Evolutionary conservation across 2,797 vertebrate genomes (phyloP).

Genomic region (Argya squamiceps): DNA sequence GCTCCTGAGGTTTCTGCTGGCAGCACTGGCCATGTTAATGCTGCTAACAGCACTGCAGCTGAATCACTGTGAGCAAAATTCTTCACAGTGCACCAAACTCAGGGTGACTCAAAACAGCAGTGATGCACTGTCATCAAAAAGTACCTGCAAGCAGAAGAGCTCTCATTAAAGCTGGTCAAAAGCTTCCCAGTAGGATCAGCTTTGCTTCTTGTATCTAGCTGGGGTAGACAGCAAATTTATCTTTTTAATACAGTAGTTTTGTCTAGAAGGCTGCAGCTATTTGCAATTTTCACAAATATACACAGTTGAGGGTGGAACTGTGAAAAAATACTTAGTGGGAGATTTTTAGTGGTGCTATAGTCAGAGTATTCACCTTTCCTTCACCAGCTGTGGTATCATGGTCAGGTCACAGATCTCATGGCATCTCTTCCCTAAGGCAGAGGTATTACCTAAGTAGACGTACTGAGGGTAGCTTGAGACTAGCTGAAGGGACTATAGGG

Average conservation of each 20-base stretch:
- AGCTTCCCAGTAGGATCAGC: neutral
- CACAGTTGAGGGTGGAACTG: neutral
- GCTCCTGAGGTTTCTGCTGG: conserved; percentile 39
- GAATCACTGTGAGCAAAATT: conserved; percentile 15
- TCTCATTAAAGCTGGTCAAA: neutral
- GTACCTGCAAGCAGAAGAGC: neutral
- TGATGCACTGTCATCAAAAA: neutral
- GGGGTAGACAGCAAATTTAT: neutral
- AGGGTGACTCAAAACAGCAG: neutral
- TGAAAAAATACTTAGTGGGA: neutral
- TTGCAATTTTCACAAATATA: neutral
- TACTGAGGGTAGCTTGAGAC: neutral
- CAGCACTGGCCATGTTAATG: neutral
- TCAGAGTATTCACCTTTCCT: neutral
- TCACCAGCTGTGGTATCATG: neutral
- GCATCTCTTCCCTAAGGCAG: neutral
- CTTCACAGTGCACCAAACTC: neutral
- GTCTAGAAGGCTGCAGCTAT: neutral
- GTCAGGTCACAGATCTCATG: neutral
- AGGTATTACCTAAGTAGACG: neutral
- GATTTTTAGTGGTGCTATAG: neutral
- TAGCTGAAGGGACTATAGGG: neutral
- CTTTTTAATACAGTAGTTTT: neutral
- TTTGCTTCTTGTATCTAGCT: neutral
- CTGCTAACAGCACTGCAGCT: conserved; percentile 8